These are phyloP conservation scores for Indri indri DNA, from an alignment of 2,113 vertebrate species.

Conservation along the genomic window DNA sequence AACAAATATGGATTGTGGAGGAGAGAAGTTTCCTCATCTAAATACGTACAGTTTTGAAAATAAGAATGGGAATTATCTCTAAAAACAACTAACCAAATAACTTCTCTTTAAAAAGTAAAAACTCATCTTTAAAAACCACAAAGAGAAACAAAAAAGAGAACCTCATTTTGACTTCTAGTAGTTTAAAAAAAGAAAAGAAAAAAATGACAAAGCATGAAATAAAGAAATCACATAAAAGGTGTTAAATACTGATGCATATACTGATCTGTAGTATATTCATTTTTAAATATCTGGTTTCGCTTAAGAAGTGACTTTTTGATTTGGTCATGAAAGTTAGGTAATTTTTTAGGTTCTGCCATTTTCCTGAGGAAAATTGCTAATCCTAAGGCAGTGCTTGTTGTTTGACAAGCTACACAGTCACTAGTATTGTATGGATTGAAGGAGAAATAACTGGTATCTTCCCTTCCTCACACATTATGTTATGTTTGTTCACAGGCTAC, in stretches of 20 bases:
- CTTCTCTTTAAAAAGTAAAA: background rate
- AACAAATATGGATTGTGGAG: background rate
- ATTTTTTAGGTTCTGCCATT: background rate
- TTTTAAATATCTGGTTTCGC: slow-evolving; percentile 23
- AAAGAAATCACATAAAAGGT: background rate
- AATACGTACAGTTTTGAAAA: background rate
- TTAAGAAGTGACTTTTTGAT: background rate
- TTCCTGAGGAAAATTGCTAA: slow-evolving; percentile 31
- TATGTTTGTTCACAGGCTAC: slow-evolving; percentile 51
- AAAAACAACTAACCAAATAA: background rate
- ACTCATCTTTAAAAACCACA: background rate
- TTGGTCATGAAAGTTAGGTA: background rate
- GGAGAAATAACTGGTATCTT: slow-evolving; percentile 62
- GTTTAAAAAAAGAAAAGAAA: background rate
- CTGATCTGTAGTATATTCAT: background rate
- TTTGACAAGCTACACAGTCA: slow-evolving; percentile 7
- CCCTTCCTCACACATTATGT: slow-evolving; percentile 63
- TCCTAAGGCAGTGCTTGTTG: background rate
- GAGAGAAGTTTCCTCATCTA: background rate
- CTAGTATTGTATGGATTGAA: slow-evolving; percentile 55
- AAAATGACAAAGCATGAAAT: background rate
- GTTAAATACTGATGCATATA: background rate
- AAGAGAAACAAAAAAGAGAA: background rate
- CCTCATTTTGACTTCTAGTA: background rate
- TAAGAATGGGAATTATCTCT: slow-evolving; percentile 2